Percentiles rank a stretch among this genome's conserved stretches.
Conservation (phyloP, 2,113 vertebrate species). For the Nematolebias whitei region DNA sequence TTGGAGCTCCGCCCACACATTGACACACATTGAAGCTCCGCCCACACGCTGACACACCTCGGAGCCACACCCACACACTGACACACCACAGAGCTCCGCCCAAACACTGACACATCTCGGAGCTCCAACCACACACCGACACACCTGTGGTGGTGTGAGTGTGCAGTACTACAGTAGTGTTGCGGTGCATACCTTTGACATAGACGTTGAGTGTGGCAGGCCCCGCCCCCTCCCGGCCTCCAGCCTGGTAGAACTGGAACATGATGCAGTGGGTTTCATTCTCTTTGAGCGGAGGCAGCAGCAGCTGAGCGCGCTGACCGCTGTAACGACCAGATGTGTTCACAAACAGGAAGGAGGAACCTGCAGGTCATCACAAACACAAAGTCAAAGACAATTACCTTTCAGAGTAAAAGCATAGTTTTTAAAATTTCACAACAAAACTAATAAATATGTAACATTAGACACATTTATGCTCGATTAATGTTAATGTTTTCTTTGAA, state of each 20-base stretch:
- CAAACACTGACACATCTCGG: too few relatives aligned
- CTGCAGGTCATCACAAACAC: constrained; percentile 66
- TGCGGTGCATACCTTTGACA: constrained; percentile 74
- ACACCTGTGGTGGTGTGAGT: too few relatives aligned
- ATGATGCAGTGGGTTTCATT: constrained; percentile 96
- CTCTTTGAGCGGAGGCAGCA: constrained; percentile 91
- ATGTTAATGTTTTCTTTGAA: too few relatives aligned
- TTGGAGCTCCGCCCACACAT: neutral
- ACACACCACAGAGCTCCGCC: neutral
- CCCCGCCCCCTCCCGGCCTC: constrained; percentile 83
- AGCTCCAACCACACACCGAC: too few relatives aligned
- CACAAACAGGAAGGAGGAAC: constrained; percentile 89
- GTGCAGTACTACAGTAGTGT: too few relatives aligned
- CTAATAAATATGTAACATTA: too few relatives aligned
- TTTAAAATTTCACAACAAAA: neutral
- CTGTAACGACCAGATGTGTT: constrained; percentile 86
- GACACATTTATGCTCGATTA: too few relatives aligned
- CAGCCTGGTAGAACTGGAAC: constrained; percentile 89
- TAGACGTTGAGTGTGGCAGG: constrained; percentile 88
- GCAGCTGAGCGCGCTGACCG: constrained; percentile 86
- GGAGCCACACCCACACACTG: too few relatives aligned
- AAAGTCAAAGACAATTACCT: neutral
- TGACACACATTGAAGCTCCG: neutral
- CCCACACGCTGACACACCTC: neutral
- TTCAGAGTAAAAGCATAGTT: neutral